Base-by-base conservation (phyloP, 2,797 vertebrate species). In the Labroides dimidiatus region DNA sequence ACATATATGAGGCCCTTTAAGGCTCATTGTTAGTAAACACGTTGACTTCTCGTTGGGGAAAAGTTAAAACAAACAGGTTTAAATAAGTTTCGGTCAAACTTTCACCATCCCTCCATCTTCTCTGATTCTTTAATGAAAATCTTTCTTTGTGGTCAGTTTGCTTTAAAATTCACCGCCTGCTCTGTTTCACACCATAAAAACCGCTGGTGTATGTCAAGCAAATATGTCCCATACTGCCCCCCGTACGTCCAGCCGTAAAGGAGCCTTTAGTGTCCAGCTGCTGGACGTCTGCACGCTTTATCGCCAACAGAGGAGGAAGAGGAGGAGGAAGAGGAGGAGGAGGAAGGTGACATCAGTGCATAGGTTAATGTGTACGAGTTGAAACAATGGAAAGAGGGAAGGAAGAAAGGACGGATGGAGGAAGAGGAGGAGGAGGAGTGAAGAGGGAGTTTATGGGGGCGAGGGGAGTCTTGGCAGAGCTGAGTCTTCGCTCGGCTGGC, bases 381-480 rank as follows among this genome's bases (percentile, higher is more conserved):
- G 12, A 69, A 54, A 84, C 74, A 84, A 79, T 61, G 33, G 76
- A 67, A 20, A 7, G 58, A 65, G 61, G 49, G 74, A 63, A 42
- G 30, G 20, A 51, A 49, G 53, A 14, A 24, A 27, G 51, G 39
- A 58, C 1, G 57, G 44, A 48, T 14, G 64, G 52, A 42, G 43
- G 52, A 62, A 47, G 58, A 56, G 74, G 49, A 69, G 65, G 41
- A 70, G 71, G 55, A 42, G 61, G 20, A 37, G 78, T 33, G 72
- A 3, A 72, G 14, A 0, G 6, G 61, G 54, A 72, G 82, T 81
- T 89, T 84, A 85, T 86, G 75, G 75, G 70, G 75, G 66, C 77
- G 49, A 67, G 52, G 73, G 66, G 68, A 61, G 75, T 78, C 71
- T 84, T 88, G 85, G 84, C 89, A 87, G 78, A 75, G 82, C 21